Percentiles rank a stretch among this genome's conserved stretches.
Conservation (phyloP, 2,797 vertebrate genomes). For the Peromyscus attwateri region DNA sequence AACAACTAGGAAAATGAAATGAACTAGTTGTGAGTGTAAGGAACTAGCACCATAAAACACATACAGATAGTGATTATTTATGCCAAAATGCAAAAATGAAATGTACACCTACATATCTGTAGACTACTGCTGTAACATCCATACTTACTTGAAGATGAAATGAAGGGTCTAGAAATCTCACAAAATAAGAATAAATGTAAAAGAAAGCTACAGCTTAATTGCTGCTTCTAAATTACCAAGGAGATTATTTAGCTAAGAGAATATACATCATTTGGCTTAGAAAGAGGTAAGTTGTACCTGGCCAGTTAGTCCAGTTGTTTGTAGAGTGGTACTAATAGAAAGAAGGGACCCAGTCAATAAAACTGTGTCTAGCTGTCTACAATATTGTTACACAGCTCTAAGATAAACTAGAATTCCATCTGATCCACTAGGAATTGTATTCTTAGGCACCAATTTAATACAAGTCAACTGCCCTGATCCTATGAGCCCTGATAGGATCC, state of each 20-base stretch:
- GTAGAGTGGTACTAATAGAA: neutral
- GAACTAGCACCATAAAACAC: neutral
- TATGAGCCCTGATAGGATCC: neutral
- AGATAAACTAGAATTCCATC: neutral
- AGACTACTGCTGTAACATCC: neutral
- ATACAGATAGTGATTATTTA: neutral
- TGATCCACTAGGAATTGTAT: neutral
- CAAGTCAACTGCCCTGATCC: neutral
- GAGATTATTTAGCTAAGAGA: neutral
- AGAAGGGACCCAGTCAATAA: neutral
- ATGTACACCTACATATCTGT: neutral
- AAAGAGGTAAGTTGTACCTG: neutral
- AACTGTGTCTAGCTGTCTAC: neutral
- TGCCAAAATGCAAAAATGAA: neutral
- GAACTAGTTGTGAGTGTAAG: neutral
- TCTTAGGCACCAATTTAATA: neutral
- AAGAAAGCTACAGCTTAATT: neutral
- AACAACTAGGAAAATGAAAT: neutral
- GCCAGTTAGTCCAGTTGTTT: neutral
- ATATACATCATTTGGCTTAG: neutral
- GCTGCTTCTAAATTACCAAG: neutral
- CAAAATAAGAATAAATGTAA: conserved; percentile 1
- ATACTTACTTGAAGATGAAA: neutral
- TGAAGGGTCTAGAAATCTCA: neutral
- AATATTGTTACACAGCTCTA: neutral